phyloP scores from a whole-genome alignment of 2,888 invertebrate genomes.

The Neoitamus cyanurus region DNA sequence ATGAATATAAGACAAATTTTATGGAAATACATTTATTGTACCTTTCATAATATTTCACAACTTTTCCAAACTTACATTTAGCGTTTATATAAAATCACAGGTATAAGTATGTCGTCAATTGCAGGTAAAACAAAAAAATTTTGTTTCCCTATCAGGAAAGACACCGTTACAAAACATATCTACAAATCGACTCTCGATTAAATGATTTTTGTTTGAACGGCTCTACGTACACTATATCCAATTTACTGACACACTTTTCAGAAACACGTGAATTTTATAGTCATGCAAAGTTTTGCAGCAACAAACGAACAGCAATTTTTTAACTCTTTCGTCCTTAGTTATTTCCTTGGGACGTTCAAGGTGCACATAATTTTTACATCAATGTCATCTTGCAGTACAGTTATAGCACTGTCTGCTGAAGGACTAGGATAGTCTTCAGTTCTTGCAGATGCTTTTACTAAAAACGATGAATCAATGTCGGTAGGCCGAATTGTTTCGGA shows the following conservation, averaged over 20 bases:
- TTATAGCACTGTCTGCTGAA: conserved; percentile 74
- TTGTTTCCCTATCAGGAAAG: not conserved
- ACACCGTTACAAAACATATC: not conserved
- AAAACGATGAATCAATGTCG: conserved; percentile 55
- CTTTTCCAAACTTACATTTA: conserved; percentile 1
- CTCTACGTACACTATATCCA: not conserved
- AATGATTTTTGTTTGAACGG: not conserved
- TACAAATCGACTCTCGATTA: not conserved
- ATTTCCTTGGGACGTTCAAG: not conserved
- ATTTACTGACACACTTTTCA: not conserved
- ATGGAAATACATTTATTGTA: conserved; percentile 30
- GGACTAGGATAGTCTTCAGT: conserved; percentile 67
- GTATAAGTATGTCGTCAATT: conserved; percentile 1
- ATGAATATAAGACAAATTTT: not conserved
- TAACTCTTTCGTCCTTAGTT: not conserved
- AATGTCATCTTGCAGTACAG: conserved; percentile 72
- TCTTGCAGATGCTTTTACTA: conserved; percentile 50
- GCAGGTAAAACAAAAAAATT: not conserved
- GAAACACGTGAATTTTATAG: not conserved
- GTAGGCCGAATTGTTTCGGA: conserved; percentile 55
- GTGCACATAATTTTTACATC: not conserved
- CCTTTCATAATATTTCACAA: conserved; percentile 8
- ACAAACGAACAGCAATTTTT: not conserved
- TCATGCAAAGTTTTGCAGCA: not conserved
- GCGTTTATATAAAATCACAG: conserved; percentile 29